phyloP scores from a whole-genome alignment of 1,140 invertebrate genomes.

The Mercenaria mercenaria region DNA sequence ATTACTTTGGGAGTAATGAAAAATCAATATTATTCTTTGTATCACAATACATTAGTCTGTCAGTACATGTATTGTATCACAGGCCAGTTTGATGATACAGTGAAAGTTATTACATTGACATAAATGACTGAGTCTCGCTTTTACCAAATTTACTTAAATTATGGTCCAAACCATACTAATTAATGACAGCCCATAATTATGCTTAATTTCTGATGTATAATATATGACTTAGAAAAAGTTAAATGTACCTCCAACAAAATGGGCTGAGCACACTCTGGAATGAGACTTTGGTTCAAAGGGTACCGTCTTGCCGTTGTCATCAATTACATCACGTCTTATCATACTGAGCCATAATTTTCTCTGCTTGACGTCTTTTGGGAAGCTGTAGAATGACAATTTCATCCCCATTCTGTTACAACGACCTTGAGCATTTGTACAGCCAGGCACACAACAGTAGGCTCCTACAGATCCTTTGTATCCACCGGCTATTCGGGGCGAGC shows the following conservation, averaged over 20 bases:
- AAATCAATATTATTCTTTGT: too few relatives aligned
- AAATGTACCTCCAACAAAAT: constrained; percentile 27
- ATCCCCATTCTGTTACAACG: neutral
- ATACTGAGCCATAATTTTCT: neutral
- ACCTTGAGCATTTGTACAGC: constrained; percentile 16
- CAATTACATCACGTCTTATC: constrained; percentile 15
- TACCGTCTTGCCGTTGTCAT: neutral
- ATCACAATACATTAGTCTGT: too few relatives aligned
- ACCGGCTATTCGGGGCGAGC: neutral
- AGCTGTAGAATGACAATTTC: neutral
- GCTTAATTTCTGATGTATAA: too few relatives aligned
- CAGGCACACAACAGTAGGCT: constrained; percentile 19
- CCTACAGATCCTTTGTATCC: constrained; percentile 6
- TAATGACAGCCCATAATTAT: too few relatives aligned
- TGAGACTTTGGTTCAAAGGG: neutral
- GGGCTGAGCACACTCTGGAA: neutral
- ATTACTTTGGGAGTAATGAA: too few relatives aligned
- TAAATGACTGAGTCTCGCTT: too few relatives aligned
- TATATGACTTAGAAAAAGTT: too few relatives aligned
- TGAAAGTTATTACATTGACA: too few relatives aligned
- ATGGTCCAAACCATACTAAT: too few relatives aligned
- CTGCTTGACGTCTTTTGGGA: neutral
- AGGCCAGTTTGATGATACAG: too few relatives aligned
- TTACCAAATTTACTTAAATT: too few relatives aligned
- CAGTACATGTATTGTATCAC: too few relatives aligned